Evolutionary conservation across 2,113 vertebrate species (phyloP), one percentile per base, ranked within the genome.

Genomic region (Sapajus apella): DNA sequence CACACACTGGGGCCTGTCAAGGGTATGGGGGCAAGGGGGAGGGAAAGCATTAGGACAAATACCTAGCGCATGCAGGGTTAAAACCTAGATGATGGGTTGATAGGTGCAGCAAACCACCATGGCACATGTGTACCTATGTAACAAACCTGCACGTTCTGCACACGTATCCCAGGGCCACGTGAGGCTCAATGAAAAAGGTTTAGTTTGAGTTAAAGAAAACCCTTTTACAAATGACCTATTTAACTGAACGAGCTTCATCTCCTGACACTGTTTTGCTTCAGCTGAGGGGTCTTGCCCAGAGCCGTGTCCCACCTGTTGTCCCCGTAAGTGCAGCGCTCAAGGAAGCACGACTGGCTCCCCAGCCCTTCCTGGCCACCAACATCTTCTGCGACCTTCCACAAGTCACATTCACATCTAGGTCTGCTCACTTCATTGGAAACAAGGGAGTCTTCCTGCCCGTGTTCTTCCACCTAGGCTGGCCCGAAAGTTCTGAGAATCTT

Each of bases 281-380:
- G 18, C 12, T 18, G 0, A 4, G 37, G 18, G n/a, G 56, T 47
- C 43, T 40, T 2, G 8, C 64, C 30, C 8, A 47, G 8, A 16
- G 25, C 21, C 5, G 2, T 30, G 11, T 5, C 25, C 27, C 3
- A 14, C 84, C 77, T 27, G 43, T 86, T 21, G 23, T 58, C 32
- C 8, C 7, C 17, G 14, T 16, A 6, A 20, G 64, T 0, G 0
- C 5, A 7, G 30, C 2, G 1, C 8, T 0, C 0, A 0, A 6
- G 18, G 40, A 18, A 35, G 17, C 37, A 30, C 18, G 7, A 0
- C 13, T 10, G 13, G 37, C 18, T 55, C 35, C 8, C 0, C 3
- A 40, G 23, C 58, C 27, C n/a, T 20, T 37, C 82, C 16, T 32
- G n/a, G 84, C 35, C 32, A 43, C 35, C 52, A 5, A 1, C 0